Conservation (phyloP, 2,113 vertebrate genomes). For the Corvus moneduloides region DNA sequence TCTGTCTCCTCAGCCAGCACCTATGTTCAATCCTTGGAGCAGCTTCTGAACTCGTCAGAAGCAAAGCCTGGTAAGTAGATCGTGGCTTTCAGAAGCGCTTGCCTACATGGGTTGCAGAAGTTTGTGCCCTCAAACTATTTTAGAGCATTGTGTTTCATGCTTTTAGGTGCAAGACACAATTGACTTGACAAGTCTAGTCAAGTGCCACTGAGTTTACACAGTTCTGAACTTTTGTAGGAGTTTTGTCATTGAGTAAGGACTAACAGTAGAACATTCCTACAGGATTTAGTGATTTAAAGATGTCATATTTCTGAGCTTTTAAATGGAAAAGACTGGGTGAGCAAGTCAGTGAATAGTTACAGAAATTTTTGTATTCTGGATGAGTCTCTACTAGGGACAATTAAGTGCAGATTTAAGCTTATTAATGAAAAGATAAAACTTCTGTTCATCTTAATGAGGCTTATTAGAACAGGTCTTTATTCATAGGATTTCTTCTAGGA, state of each 20-base stretch:
- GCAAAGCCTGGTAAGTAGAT: conserved; percentile 80
- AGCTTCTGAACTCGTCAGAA: conserved; percentile 89
- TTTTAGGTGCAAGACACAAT: not conserved
- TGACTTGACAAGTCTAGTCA: not conserved
- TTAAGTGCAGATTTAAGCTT: not conserved
- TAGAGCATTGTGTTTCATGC: not conserved
- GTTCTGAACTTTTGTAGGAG: not conserved
- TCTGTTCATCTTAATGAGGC: not conserved
- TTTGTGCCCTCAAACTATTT: not conserved
- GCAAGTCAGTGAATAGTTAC: not conserved
- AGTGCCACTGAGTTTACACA: not conserved
- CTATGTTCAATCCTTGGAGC: conserved; percentile 84
- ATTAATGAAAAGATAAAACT: not conserved
- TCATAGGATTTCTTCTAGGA: not conserved
- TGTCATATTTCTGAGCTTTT: not conserved
- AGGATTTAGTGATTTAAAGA: not conserved
- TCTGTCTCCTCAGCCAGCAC: conserved; percentile 78
- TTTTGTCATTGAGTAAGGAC: not conserved
- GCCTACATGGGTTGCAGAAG: not conserved
- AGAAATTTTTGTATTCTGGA: not conserved
- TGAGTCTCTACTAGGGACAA: not conserved
- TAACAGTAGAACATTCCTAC: not conserved
- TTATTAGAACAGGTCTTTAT: not conserved
- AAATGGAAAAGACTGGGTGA: not conserved
- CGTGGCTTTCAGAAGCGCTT: not conserved